Evolutionary conservation across 2,113 vertebrate species (phyloP), one percentile per base, ranked within the genome.

Genomic region (Glaucidium brasilianum): DNA sequence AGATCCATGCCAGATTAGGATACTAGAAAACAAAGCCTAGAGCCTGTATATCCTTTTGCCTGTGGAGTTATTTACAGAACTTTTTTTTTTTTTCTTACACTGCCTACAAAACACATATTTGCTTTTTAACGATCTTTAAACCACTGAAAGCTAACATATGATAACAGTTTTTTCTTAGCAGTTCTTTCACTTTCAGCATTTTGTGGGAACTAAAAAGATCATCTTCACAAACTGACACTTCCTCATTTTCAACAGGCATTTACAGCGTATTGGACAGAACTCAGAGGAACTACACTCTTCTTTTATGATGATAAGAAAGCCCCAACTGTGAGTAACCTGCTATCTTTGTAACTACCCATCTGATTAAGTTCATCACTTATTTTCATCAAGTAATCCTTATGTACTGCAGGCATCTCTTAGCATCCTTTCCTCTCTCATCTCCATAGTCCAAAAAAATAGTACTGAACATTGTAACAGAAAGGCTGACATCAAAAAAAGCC

Each of bases 221-320:
- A 0, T 27, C 26, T 37, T 92, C 81, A 56, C 69, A 37, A 89
- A 91, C 29, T 55, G 32, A 62, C 45, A 21, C 58, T 94, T 96
- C 59, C 23, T 77, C 73, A 45, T 60, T 94, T 88, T 67, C 64
- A 41, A 68, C 91, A 98, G 98, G 97, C 98, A n/a, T 97, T 95
- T 72, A 93, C 74, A 91, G 74, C 74, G 41, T 97, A 97, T 37
- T 98, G 98, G 98, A 97, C 98, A 82, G 98, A 98, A 45, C 67
- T 98, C 66, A 97, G 98, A 96, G 97, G 98, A 97, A 95, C 97
- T 58, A 96, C 68, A 17, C 97, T 98, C 85, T 98, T 98, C 91
- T 97, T 98, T 90, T 98, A 98, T 25, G 82, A 43, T 0, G 92
- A 98, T 75, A 98, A 97, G 96, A 98, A 97, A 96, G 95, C 92